Percentiles rank a stretch among this genome's conserved stretches.
Conservation (phyloP, 2,113 vertebrate species). For the Hippocampus comes region DNA sequence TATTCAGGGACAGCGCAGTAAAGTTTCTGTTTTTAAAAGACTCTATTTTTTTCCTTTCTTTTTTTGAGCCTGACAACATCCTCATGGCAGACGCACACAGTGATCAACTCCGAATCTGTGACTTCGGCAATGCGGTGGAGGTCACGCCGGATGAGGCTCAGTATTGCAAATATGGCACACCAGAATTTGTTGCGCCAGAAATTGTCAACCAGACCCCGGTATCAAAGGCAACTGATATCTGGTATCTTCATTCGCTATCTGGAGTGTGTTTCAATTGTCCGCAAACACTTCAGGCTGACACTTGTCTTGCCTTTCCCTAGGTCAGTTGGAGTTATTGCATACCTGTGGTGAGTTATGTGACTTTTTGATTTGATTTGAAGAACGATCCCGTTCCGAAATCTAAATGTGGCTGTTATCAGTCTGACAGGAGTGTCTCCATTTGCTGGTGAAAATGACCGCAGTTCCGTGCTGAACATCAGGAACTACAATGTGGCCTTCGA, state of each 20-base stretch:
- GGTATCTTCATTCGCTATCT: slow-evolving; percentile 48
- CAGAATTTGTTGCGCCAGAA: slow-evolving; percentile 92
- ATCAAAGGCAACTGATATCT: slow-evolving; percentile 89
- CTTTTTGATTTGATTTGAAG: not conserved
- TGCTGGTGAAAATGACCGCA: slow-evolving; percentile 90
- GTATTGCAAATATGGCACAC: slow-evolving; percentile 93
- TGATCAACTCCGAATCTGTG: slow-evolving; percentile 90
- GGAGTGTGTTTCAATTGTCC: not conserved
- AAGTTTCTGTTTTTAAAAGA: not conserved
- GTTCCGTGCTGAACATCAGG: slow-evolving; percentile 88
- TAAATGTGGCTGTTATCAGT: slow-evolving; percentile 58
- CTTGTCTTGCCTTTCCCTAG: slow-evolving; percentile 56
- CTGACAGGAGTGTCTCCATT: slow-evolving; percentile 94
- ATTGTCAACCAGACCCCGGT: slow-evolving; percentile 93
- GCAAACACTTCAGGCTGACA: not conserved
- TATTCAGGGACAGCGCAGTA: too few species aligned
- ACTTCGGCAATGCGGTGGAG: slow-evolving; percentile 87
- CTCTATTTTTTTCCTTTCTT: not conserved
- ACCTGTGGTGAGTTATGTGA: slow-evolving; percentile 82
- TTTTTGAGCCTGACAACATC: slow-evolving; percentile 88
- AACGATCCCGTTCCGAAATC: not conserved
- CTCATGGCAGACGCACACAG: slow-evolving; percentile 81
- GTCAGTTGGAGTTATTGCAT: slow-evolving; percentile 89
- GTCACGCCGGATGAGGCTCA: slow-evolving; percentile 81
- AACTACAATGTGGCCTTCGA: slow-evolving; percentile 96